Conservation (phyloP, 2,113 vertebrate genomes). For the Corythoichthys intestinalis region DNA sequence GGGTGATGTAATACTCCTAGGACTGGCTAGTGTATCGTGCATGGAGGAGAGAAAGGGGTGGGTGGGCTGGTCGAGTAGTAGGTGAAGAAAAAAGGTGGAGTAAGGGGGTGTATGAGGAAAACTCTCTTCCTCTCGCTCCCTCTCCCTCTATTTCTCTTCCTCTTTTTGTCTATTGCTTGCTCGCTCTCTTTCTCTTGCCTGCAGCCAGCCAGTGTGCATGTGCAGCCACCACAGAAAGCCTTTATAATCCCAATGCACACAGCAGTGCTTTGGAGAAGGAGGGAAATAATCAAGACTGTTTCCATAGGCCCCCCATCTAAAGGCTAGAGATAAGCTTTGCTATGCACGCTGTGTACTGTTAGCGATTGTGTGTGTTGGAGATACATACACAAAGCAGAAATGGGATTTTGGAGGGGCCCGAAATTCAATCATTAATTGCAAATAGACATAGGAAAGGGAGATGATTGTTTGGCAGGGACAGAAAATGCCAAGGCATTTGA, state of each 20-base stretch:
- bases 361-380: conserved; percentile 67
- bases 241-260: conserved; percentile 73
- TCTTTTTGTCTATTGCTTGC: neutral
- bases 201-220: conserved; percentile 68
- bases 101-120: conserved; percentile 44
- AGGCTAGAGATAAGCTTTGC: conserved; percentile 69
- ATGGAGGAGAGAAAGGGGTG: conserved; percentile 43
- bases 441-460: conserved; percentile 69
- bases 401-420: conserved; percentile 56
- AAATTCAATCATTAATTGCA: conserved; percentile 74
- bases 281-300: conserved; percentile 73
- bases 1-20: conserved; percentile 84
- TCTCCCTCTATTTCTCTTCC: conserved; percentile 40
- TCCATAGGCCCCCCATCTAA: conserved; percentile 70
- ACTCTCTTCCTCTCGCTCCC: conserved; percentile 42
- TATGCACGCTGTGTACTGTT: conserved; percentile 63
- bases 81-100: conserved; percentile 26
- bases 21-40: conserved; percentile 78
- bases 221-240: conserved; percentile 67
- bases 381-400: conserved; percentile 66
- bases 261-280: conserved; percentile 68
- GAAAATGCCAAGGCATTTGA: conserved; percentile 66
- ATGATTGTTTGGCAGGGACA: conserved; percentile 67
- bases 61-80: conserved; percentile 36
- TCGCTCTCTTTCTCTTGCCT: conserved; percentile 46